Percentiles rank a stretch among this genome's conserved stretches.
phyloP scores from a whole-genome alignment of 2,888 invertebrate genomes.

The Athalia cordata region DNA sequence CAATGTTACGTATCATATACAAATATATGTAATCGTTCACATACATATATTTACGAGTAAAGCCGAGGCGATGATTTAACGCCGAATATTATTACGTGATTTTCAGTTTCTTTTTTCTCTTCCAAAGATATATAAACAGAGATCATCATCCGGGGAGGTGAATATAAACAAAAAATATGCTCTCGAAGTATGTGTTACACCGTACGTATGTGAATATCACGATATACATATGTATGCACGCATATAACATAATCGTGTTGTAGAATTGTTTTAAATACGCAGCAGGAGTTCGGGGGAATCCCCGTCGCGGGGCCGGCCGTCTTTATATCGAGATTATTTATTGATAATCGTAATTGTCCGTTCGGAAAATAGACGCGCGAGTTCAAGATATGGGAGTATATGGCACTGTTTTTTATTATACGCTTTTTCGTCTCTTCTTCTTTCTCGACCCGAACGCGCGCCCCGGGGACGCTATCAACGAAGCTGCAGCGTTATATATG shows the following conservation, averaged over 20 bases:
- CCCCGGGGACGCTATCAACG: not conserved
- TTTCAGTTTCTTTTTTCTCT: too few relatives aligned
- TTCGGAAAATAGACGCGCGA: not conserved
- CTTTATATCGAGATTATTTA: conserved; percentile 37
- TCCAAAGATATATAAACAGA: too few relatives aligned
- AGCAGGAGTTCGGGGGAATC: conserved; percentile 6
- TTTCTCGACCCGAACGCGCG: not conserved
- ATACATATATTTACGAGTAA: too few relatives aligned
- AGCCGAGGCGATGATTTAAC: too few relatives aligned
- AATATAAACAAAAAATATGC: too few relatives aligned
- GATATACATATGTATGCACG: not conserved
- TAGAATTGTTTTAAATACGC: conserved; percentile 35
- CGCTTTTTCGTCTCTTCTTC: not conserved
- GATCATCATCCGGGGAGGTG: too few relatives aligned
- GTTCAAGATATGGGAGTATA: not conserved
- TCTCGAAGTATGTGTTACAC: too few relatives aligned
- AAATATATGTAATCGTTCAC: too few relatives aligned
- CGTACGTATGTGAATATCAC: not conserved
- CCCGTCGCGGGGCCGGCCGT: conserved; percentile 3
- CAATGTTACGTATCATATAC: too few relatives aligned
- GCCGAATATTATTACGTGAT: too few relatives aligned
- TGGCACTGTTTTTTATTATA: not conserved
- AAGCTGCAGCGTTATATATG: too few relatives aligned
- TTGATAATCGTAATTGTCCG: conserved; percentile 40
- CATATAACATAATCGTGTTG: not conserved